Percentiles rank a stretch among this genome's conserved stretches.
Evolutionary conservation across 2,113 vertebrate species (phyloP).

Genomic region (Hippotragus niger): DNA sequence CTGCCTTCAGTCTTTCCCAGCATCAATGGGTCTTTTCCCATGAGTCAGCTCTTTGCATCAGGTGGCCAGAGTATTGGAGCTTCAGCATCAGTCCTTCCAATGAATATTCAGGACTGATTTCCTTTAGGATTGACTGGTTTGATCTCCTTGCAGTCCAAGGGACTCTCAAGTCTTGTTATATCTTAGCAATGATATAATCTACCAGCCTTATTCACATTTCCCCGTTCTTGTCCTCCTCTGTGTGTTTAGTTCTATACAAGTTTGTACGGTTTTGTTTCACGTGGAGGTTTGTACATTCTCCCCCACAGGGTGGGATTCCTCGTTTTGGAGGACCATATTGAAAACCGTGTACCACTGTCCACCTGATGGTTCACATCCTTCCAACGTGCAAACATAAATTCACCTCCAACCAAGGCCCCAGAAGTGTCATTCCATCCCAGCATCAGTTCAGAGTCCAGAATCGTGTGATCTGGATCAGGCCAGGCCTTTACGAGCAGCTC

Average conservation of each 20-base stretch:
- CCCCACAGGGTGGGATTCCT: neutral
- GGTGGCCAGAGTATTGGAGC: neutral
- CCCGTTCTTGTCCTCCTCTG: neutral
- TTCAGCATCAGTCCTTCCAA: neutral
- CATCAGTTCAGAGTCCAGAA: neutral
- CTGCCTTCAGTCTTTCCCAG: neutral
- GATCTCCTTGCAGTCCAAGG: neutral
- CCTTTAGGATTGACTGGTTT: neutral
- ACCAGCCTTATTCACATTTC: neutral
- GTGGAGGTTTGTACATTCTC: neutral
- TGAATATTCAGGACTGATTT: neutral
- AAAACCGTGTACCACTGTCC: neutral
- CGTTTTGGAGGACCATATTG: neutral
- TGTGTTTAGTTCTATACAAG: neutral
- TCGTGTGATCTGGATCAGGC: neutral
- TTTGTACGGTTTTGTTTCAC: neutral
- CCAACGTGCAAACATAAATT: neutral
- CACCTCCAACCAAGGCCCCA: neutral
- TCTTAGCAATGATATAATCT: neutral
- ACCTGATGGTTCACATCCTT: neutral
- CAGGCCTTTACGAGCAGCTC: neutral
- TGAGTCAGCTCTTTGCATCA: neutral
- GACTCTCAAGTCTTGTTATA: neutral
- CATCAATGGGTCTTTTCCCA: neutral
- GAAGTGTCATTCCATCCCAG: neutral